Conservation (phyloP, 2,888 invertebrate species). For the Nasonovia ribisnigri region DNA sequence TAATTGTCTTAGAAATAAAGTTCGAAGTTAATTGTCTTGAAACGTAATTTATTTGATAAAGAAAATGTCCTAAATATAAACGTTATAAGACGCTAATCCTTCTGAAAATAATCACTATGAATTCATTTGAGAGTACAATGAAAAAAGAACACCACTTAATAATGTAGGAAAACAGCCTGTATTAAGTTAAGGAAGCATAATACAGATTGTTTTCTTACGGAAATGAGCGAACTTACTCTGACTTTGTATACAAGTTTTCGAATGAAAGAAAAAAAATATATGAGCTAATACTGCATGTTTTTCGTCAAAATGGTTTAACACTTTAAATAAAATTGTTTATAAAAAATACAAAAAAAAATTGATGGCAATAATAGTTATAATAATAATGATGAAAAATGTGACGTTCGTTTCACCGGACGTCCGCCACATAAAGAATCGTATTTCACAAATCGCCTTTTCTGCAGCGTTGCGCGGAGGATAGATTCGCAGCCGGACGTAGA, state of each 20-base stretch:
- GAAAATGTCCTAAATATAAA: conserved; percentile 6
- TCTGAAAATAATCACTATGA: not conserved
- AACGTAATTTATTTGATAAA: conserved; percentile 41
- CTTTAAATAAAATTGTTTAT: not conserved
- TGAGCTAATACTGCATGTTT: not conserved
- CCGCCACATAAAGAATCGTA: not conserved
- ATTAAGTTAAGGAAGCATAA: not conserved
- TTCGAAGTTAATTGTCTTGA: conserved; percentile 40
- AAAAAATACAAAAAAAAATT: not conserved
- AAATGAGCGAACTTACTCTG: not conserved
- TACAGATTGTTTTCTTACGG: not conserved
- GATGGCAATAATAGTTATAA: not conserved
- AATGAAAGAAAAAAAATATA: not conserved
- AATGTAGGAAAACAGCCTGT: not conserved
- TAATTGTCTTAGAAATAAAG: conserved; percentile 38
- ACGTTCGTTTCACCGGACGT: not conserved
- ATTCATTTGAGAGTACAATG: not conserved
- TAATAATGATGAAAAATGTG: not conserved
- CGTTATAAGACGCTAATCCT: conserved; percentile 12
- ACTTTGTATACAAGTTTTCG: not conserved
- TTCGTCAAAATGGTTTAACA: not conserved
- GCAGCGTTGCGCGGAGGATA: too few species aligned
- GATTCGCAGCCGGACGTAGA: conserved; percentile 22
- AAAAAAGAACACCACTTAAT: conserved; percentile 28
- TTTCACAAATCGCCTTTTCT: not conserved